Evolutionary conservation across 2,113 vertebrate species (phyloP).

Genomic region (Micromys minutus): DNA sequence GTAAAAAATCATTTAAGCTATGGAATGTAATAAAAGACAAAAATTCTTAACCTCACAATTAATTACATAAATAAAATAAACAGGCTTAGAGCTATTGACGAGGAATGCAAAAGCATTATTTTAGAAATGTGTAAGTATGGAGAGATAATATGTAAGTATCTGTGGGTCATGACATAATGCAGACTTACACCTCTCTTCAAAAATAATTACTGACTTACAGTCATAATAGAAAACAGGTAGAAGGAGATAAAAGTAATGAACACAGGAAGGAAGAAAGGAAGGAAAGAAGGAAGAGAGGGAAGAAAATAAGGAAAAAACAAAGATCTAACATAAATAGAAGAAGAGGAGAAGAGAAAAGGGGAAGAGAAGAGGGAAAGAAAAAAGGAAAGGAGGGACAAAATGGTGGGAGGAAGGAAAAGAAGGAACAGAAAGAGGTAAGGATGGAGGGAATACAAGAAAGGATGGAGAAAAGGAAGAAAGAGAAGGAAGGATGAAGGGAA

Average conservation of each 20-base stretch:
- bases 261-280: not conserved
- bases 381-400: no score
- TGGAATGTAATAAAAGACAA: conserved; percentile 56
- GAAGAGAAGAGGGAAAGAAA: no score
- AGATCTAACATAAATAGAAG: not conserved
- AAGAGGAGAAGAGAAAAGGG: no score
- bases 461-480: not conserved
- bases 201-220: not conserved
- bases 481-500: not conserved
- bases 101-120: conserved; percentile 61
- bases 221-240: not conserved
- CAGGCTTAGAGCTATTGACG: conserved; percentile 52
- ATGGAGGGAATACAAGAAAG: not conserved
- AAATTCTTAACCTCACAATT: conserved; percentile 54
- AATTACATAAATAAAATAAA: conserved; percentile 72
- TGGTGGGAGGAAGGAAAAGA: no score
- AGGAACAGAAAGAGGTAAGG: not conserved
- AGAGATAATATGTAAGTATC: conserved; percentile 38
- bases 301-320: rapidly evolving
- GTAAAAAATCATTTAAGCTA: conserved; percentile 75
- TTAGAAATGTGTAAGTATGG: conserved; percentile 36
- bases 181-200: not conserved
- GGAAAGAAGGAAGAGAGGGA: not conserved
- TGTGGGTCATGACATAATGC: not conserved
- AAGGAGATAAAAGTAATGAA: conserved; percentile 36